Evolutionary conservation across 2,888 invertebrate species (phyloP).

Genomic region (Spilosoma lubricipeda): DNA sequence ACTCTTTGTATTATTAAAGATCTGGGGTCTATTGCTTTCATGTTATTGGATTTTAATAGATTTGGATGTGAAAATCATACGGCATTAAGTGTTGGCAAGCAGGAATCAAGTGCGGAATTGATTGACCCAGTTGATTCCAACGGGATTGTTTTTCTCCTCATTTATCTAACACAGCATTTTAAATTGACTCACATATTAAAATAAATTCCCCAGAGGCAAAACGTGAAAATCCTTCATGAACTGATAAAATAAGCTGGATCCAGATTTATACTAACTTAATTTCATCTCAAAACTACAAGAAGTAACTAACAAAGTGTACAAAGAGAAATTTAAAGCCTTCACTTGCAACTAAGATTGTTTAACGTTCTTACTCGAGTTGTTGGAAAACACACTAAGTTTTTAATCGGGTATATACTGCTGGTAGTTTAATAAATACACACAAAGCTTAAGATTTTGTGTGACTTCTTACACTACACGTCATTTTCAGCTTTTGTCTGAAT

Average conservation of each 20-base stretch:
- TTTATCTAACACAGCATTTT: too few species aligned
- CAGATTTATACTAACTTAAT: neutral
- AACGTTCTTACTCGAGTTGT: constrained; percentile 9
- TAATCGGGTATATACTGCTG: neutral
- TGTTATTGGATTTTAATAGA: too few species aligned
- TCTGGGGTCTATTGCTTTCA: neutral
- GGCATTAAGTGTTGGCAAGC: too few species aligned
- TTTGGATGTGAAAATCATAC: too few species aligned
- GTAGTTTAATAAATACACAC: neutral
- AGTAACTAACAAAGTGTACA: constrained; percentile 9
- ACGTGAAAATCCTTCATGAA: neutral
- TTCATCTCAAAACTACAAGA: neutral
- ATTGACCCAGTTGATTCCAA: too few species aligned
- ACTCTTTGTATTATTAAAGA: neutral
- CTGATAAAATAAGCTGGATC: neutral
- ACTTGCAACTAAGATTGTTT: constrained; percentile 5
- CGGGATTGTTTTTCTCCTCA: too few species aligned
- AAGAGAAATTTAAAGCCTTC: constrained; percentile 2
- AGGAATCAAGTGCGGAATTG: too few species aligned
- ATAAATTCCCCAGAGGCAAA: neutral
- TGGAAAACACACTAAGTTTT: constrained; percentile 6
- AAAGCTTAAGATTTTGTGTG: neutral
- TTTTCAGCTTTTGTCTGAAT: neutral
- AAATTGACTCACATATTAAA: neutral
- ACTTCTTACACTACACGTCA: neutral